Conservation (phyloP, 2,888 invertebrate species). For the Villa cingulata region DNA sequence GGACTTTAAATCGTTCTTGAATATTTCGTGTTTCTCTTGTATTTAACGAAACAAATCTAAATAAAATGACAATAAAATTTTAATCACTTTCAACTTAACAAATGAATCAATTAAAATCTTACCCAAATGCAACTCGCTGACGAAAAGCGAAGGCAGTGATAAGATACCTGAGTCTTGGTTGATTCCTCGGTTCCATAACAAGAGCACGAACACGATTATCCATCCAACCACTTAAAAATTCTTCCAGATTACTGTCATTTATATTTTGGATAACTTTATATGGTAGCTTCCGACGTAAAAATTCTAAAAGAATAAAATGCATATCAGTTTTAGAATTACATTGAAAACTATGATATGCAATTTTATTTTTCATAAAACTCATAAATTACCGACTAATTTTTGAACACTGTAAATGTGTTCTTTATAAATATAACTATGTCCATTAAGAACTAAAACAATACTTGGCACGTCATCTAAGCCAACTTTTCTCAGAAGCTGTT, state of each 20-base stretch:
- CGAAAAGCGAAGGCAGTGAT: conserved; percentile 77
- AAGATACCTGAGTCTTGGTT: conserved; percentile 71
- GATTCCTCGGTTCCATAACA: conserved; percentile 66
- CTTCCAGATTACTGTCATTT: conserved; percentile 57
- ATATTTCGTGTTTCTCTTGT: conserved; percentile 48
- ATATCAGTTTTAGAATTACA: no score
- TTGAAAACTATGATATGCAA: background rate
- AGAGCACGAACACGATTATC: conserved; percentile 86
- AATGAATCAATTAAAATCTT: conserved; percentile 24
- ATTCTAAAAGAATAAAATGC: conserved; percentile 43
- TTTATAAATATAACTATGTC: conserved; percentile 71
- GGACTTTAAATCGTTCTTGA: conserved; percentile 54
- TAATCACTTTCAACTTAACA: background rate
- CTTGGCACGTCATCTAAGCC: conserved; percentile 72
- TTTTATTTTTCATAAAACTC: background rate
- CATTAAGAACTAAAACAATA: conserved; percentile 66
- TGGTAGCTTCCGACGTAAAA: conserved; percentile 76
- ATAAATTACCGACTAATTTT: conserved; percentile 55
- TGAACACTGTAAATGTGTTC: conserved; percentile 66
- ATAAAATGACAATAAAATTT: conserved; percentile 10
- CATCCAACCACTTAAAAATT: conserved; percentile 74
- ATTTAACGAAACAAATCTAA: conserved; percentile 54
- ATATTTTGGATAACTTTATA: conserved; percentile 59
- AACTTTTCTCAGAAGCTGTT: conserved; percentile 58
- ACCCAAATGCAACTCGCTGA: conserved; percentile 79